A percentile compares a stretch with the other conserved stretches of the same genome.
Evolutionary conservation across 2,888 invertebrate genomes (phyloP).

Genomic region (Nomada lathburiana): DNA sequence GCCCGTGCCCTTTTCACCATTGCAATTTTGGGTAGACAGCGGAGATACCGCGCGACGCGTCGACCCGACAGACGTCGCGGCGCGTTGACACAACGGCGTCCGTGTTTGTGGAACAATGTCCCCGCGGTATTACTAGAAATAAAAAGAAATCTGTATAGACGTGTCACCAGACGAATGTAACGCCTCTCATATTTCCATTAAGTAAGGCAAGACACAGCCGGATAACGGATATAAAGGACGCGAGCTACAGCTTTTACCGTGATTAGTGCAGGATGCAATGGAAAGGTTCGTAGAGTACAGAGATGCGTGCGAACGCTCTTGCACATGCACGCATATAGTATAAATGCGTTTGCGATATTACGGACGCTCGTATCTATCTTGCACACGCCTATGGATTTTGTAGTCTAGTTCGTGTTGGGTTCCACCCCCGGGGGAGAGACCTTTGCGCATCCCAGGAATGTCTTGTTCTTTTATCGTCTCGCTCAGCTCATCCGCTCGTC

Average conservation of each 20-base stretch:
- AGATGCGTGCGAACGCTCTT: conserved; percentile 64
- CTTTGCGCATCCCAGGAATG: conserved; percentile 25
- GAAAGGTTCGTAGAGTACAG: conserved; percentile 58
- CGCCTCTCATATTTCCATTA: conserved; percentile 80
- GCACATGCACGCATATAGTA: conserved; percentile 56
- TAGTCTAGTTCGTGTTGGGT: conserved; percentile 49
- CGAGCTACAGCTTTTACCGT: conserved; percentile 78
- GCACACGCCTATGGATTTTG: conserved; percentile 21
- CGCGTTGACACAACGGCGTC: conserved; percentile 16
- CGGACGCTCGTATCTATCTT: conserved; percentile 6
- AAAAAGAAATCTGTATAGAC: conserved; percentile 47
- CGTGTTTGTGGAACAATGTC: conserved; percentile 61
- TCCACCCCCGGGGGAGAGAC: conserved; percentile 28
- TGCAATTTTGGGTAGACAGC: conserved; percentile 25
- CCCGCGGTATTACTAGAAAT: conserved; percentile 67
- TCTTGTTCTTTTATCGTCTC: conserved; percentile 19
- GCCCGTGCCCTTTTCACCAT: too few relatives aligned
- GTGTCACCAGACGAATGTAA: conserved; percentile 70
- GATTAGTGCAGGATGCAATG: conserved; percentile 80
- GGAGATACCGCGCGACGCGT: background rate
- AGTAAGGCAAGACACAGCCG: conserved; percentile 72
- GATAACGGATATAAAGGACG: conserved; percentile 59
- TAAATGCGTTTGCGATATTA: conserved; percentile 58
- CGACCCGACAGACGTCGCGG: background rate
- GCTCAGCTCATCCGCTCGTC: background rate